Evolutionary conservation across 2,888 invertebrate genomes (phyloP), one percentile per base, ranked within the genome.

Genomic region (Steinernema carpocapsae): DNA sequence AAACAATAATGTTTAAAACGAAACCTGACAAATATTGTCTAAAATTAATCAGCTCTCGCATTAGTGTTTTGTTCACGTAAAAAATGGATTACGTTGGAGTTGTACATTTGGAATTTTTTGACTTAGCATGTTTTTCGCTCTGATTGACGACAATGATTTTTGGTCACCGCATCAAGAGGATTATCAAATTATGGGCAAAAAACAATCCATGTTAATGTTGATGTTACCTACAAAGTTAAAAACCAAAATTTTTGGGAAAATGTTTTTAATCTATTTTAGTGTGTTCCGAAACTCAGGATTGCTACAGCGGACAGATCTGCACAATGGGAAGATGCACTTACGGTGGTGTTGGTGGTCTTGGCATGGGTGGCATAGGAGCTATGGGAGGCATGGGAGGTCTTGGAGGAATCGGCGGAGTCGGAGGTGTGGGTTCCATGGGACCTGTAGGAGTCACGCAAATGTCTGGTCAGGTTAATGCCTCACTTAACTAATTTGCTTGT

Each of bases 271-370:
- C 56, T 73, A 0, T 76, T 83, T 48, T 26, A 80, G 82, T 80
- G 6, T 80, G 80, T 42, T 74, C 82, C 22, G 80, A 80, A 52
- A 82, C 82, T 1, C 72, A 76, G 0, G 81, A 80, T 46, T 83
- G 82, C 70, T 79, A 79, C 71, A 72, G 80, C 19, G 81, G 81
- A n/a, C 81, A 80, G 74, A 73, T 74, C 22, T 80, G 81, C 26
- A 72, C 74, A 71, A 75, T 74, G 26, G 83, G 81, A 6, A 59
- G 81, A 22, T 80, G 81, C 45, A 72, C 73, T 56, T 42, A 56
- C 51, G 37, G 24, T 6, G 73, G 73, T 7, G 72, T 59, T 7
- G 42, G 56, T 3, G 19, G 7, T 0, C n/a, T 32, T 12, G 74
- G 51, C 1, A 29, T 32, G 12, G 71, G 73, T 19, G 70, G 42